These are phyloP conservation scores for Xenotilapia caudafasciata DNA, from an alignment of 2,113 vertebrate genomes.

Conservation along the genomic window DNA sequence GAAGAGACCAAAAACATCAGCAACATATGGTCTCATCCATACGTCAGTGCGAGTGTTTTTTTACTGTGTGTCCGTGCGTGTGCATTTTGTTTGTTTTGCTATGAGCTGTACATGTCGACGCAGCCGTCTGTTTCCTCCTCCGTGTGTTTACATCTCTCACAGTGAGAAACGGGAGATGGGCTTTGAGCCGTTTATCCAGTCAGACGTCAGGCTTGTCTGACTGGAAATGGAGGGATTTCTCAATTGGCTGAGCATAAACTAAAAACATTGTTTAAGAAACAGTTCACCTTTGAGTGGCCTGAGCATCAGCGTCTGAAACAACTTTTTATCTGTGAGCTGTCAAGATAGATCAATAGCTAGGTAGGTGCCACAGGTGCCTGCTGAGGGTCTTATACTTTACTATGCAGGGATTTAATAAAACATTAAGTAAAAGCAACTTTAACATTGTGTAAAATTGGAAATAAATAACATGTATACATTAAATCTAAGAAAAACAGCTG, in stretches of 20 bases:
- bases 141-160: not conserved
- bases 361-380: not conserved
- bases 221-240: not conserved
- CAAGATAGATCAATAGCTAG: not conserved
- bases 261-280: not conserved
- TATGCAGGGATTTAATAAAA: not conserved
- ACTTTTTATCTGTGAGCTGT: not conserved
- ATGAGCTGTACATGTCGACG: accelerated
- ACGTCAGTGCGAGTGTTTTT: not conserved
- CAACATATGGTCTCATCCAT: not conserved
- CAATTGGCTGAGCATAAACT: accelerated
- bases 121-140: not conserved
- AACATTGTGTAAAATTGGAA: not conserved
- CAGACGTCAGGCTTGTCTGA: not conserved
- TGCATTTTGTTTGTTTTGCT: not conserved
- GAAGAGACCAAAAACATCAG: not conserved
- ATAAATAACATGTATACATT: not conserved
- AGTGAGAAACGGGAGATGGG: accelerated
- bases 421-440: not conserved
- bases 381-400: accelerated
- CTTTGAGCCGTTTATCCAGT: not conserved
- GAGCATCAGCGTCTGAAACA: accelerated
- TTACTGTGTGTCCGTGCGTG: accelerated
- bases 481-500: not conserved
- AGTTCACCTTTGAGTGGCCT: accelerated